These are phyloP conservation scores for Acromyrmex heyeri DNA, from an alignment of 1,140 invertebrate genomes.

Conservation along the genomic window DNA sequence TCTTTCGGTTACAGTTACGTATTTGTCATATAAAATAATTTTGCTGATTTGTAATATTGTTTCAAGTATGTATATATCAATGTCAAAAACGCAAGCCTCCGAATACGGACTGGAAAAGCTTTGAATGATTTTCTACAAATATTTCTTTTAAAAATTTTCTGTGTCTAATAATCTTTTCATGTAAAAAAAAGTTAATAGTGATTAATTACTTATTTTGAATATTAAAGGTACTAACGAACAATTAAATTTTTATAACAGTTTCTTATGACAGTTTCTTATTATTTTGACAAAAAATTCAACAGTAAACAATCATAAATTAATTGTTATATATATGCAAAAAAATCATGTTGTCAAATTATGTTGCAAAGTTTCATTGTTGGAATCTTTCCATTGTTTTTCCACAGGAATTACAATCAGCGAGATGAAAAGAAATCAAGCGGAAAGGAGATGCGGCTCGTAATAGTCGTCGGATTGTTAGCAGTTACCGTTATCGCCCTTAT, in stretches of 20 bases:
- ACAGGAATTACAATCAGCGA: conserved; percentile 77
- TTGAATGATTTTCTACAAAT: not conserved
- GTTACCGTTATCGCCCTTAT: conserved; percentile 84
- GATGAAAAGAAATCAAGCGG: conserved; percentile 79
- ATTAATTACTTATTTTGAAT: no score
- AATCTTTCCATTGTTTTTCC: not conserved
- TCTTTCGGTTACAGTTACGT: not conserved
- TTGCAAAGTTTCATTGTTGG: not conserved
- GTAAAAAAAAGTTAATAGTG: no score
- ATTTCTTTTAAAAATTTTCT: not conserved
- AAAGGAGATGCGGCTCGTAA: conserved; percentile 81
- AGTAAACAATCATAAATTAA: not conserved
- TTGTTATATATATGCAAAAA: not conserved
- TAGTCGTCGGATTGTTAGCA: conserved; percentile 82
- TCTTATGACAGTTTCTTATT: not conserved
- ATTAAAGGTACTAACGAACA: no score
- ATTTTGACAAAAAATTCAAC: not conserved
- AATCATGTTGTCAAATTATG: not conserved
- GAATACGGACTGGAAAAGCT: not conserved
- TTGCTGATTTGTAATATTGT: no score
- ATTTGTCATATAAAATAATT: not conserved
- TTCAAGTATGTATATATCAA: not conserved
- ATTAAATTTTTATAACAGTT: not conserved
- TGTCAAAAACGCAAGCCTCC: not conserved
- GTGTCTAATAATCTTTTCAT: not conserved